Percentiles rank a stretch among this genome's conserved stretches.
These are phyloP conservation scores for Amblyteles armatorius DNA, from an alignment of 2,888 invertebrate species.

Conservation along the genomic window DNA sequence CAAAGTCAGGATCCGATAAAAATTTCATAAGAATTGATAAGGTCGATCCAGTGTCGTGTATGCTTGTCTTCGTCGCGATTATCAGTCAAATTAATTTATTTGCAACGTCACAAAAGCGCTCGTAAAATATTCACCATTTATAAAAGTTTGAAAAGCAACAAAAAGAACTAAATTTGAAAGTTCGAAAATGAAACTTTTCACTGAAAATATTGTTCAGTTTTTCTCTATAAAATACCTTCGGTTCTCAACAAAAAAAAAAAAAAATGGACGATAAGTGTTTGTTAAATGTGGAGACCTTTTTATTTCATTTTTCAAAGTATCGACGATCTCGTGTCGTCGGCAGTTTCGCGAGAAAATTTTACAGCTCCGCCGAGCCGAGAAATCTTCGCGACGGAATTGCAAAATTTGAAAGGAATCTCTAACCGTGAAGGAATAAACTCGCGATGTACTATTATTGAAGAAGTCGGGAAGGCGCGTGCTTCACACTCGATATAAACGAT, in stretches of 20 bases:
- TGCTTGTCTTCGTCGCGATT: background rate
- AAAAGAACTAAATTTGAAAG: background rate
- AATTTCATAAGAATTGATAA: background rate
- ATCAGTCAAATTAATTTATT: too few relatives aligned
- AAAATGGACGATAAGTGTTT: background rate
- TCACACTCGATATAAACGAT: constrained; percentile 25
- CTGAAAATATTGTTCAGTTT: too few relatives aligned
- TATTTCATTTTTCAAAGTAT: background rate
- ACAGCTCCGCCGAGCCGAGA: background rate
- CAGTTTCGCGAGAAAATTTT: background rate
- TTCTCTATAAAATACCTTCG: background rate
- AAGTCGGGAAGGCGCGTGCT: background rate
- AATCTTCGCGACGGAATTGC: constrained; percentile 50
- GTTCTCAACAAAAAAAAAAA: background rate
- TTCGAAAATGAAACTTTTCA: too few relatives aligned
- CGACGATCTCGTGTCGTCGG: background rate
- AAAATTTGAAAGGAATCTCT: constrained; percentile 22
- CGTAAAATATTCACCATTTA: too few relatives aligned
- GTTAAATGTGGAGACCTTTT: background rate
- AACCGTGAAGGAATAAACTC: constrained; percentile 18
- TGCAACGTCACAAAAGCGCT: too few relatives aligned
- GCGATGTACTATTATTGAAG: background rate
- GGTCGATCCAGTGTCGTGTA: background rate
- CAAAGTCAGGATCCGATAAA: background rate
- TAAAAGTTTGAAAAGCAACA: background rate